Evolutionary conservation across 2,888 invertebrate genomes (phyloP).

Genomic region (Abscondita cerata): DNA sequence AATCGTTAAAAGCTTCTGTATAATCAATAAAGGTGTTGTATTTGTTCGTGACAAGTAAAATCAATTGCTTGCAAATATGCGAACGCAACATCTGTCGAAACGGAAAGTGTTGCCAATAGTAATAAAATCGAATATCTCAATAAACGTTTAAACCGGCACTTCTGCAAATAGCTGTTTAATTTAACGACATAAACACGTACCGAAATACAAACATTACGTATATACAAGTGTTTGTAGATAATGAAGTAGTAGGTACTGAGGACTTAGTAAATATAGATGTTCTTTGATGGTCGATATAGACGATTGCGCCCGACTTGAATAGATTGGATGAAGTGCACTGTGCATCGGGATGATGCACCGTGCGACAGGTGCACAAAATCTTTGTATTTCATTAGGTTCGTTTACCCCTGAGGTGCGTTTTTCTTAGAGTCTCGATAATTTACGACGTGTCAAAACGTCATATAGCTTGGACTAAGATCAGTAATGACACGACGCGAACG

Average conservation of each 20-base stretch:
- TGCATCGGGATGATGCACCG: conserved; percentile 37
- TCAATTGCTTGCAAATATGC: background rate
- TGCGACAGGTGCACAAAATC: conserved; percentile 33
- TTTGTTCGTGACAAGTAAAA: background rate
- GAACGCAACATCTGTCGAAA: conserved; percentile 15
- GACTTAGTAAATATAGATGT: conserved; percentile 42
- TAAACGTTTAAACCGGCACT: conserved; percentile 31
- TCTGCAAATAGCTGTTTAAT: conserved; percentile 32
- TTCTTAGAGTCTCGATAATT: background rate
- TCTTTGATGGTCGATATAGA: conserved; percentile 43
- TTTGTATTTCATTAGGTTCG: conserved; percentile 26
- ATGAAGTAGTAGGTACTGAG: conserved; percentile 33
- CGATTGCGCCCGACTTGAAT: conserved; percentile 40
- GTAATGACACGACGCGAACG: background rate
- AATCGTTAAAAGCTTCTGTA: too few species aligned
- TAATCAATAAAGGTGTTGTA: too few species aligned
- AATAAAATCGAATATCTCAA: conserved; percentile 31
- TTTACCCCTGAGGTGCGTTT: conserved; percentile 18
- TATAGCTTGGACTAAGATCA: background rate
- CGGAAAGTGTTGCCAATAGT: conserved; percentile 22
- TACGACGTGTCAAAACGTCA: conserved; percentile 2
- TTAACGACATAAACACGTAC: conserved; percentile 30
- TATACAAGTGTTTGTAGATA: conserved; percentile 32
- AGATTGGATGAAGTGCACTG: conserved; percentile 30
- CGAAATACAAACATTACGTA: conserved; percentile 25